A percentile compares a stretch with the other conserved stretches of the same genome.
Conservation (phyloP, 2,797 vertebrate genomes). For the Parauchenoglanis ngamensis region DNA sequence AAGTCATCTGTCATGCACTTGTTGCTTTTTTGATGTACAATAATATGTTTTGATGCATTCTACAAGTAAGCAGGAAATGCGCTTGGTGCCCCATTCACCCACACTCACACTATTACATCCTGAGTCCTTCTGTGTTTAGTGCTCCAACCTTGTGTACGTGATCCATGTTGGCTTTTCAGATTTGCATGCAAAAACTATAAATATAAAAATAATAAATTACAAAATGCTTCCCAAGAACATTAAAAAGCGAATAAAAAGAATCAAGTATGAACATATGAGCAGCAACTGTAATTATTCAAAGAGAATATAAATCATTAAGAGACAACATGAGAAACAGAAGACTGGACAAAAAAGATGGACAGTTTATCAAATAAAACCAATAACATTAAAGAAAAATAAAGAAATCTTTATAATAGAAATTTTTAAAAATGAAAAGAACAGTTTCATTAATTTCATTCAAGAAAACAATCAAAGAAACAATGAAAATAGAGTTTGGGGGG, state of each 20-base stretch:
- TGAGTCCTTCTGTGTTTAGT: not conserved
- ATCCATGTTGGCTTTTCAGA: not conserved
- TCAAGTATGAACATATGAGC: not conserved
- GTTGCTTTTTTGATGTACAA: conserved; percentile 65
- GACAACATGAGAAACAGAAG: not conserved
- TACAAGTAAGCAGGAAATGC: conserved; percentile 64
- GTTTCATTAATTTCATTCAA: not conserved
- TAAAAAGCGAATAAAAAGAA: not conserved
- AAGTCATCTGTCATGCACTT: conserved; percentile 65
- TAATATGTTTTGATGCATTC: conserved; percentile 73
- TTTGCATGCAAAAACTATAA: not conserved
- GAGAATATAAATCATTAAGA: not conserved
- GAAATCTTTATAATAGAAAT: not conserved
- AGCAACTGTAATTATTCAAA: not conserved
- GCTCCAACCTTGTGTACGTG: not conserved
- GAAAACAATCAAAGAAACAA: not conserved
- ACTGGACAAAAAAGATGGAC: too few species aligned
- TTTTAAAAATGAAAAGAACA: not conserved
- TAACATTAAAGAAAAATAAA: not conserved
- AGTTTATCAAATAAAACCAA: not conserved
- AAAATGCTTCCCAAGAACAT: too few species aligned
- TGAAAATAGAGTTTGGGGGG: not conserved
- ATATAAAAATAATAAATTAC: not conserved
- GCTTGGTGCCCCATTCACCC: conserved; percentile 22
- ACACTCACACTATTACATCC: not conserved